phyloP scores from a whole-genome alignment of 2,797 vertebrate genomes.

The Microcaecilia unicolor region DNA sequence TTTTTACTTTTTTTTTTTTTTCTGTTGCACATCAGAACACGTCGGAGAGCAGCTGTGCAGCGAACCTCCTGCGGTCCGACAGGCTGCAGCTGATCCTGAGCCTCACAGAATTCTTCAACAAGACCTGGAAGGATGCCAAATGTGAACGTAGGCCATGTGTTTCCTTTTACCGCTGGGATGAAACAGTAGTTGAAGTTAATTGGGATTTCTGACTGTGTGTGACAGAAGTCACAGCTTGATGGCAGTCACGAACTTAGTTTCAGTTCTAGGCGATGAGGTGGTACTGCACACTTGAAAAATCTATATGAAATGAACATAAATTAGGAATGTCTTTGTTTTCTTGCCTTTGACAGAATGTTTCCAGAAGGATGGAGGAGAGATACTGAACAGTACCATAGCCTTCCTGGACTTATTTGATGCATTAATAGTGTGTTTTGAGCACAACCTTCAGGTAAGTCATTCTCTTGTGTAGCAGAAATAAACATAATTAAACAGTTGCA shows the following conservation, averaged over 20 bases:
- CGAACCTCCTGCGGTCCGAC: conserved; percentile 77
- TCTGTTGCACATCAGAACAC: conserved; percentile 48
- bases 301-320: conserved; percentile 6
- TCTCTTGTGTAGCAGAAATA: too few relatives aligned
- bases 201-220: too few relatives aligned
- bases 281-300: conserved; percentile 15
- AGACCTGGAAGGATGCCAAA: conserved; percentile 62
- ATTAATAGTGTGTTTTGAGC: conserved; percentile 78
- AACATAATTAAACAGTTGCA: too few relatives aligned
- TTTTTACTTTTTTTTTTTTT: background rate
- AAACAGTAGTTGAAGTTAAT: too few relatives aligned
- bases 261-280: conserved; percentile 7
- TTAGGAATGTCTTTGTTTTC: conserved; percentile 17
- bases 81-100: conserved; percentile 74
- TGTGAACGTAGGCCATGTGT: conserved; percentile 65
- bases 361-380: conserved; percentile 33
- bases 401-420: conserved; percentile 71
- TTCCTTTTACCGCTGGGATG: background rate
- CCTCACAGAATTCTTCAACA: conserved; percentile 58
- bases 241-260: conserved; percentile 19
- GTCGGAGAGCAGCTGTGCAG: conserved; percentile 71
- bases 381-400: conserved; percentile 63
- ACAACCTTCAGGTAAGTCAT: conserved; percentile 73
- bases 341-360: conserved; percentile 69
- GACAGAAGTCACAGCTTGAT: conserved; percentile 3